These are phyloP conservation scores for Achatina immaculata DNA, from an alignment of 1,140 invertebrate species.

Conservation along the genomic window DNA sequence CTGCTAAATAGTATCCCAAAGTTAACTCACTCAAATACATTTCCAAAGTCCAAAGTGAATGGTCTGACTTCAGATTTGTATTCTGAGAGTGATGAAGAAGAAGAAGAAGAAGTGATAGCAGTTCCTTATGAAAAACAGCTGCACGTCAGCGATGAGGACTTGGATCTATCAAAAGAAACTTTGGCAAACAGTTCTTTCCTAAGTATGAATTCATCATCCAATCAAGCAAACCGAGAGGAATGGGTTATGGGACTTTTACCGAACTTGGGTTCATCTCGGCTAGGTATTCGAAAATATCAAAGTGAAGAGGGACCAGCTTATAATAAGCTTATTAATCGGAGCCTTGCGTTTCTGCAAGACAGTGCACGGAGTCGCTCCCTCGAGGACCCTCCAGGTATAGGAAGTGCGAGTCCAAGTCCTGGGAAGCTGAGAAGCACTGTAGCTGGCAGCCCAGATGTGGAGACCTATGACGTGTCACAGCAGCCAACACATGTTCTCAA, in stretches of 20 bases:
- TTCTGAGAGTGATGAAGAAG: constrained; percentile 27
- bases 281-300: neutral
- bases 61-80: neutral
- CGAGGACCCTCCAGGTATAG: neutral
- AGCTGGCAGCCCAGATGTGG: neutral
- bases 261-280: neutral
- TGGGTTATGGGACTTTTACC: neutral
- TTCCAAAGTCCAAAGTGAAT: neutral
- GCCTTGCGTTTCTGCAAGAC: neutral
- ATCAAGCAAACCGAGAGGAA: neutral
- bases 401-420: neutral
- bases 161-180: neutral
- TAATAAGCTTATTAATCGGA: neutral
- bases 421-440: neutral
- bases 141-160: constrained; percentile 9
- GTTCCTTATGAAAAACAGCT: constrained; percentile 16
- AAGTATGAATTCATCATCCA: too few relatives aligned
- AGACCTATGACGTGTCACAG: neutral
- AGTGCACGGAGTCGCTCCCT: neutral
- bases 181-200: neutral
- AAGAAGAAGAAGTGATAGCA: neutral
- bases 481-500: too few relatives aligned
- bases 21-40: constrained; percentile 12
- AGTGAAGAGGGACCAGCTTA: constrained; percentile 14
- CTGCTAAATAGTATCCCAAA: neutral